Conservation (phyloP, 2,797 vertebrate genomes). For the Pitangus sulphuratus region DNA sequence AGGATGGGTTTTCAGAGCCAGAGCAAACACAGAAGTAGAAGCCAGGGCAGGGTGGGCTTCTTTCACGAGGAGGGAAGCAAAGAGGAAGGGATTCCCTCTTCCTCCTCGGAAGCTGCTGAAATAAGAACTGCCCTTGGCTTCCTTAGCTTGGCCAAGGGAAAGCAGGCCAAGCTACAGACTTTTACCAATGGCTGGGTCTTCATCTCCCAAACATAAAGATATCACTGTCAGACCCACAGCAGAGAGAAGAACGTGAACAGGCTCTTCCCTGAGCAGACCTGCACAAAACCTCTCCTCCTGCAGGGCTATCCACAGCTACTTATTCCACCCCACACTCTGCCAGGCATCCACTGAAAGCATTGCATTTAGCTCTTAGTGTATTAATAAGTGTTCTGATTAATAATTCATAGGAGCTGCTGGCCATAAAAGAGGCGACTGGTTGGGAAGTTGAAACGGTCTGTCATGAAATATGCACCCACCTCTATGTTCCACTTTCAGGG, state of each 20-base stretch:
- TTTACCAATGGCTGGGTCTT: neutral
- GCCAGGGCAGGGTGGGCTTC: neutral
- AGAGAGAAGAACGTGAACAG: neutral
- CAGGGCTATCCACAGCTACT: neutral
- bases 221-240: neutral
- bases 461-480: slow-evolving; percentile 40
- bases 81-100: neutral
- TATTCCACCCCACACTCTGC: neutral
- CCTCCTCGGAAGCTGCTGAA: neutral
- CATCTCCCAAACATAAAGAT: neutral
- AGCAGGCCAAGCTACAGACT: neutral
- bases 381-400: slow-evolving; percentile 56
- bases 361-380: slow-evolving; percentile 59
- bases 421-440: slow-evolving; percentile 10
- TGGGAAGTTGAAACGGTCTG: slow-evolving; percentile 33
- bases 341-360: slow-evolving; percentile 32
- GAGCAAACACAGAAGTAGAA: neutral
- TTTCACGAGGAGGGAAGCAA: neutral
- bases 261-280: neutral
- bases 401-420: slow-evolving; percentile 62
- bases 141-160: neutral
- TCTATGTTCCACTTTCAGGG: slow-evolving; percentile 10
- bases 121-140: neutral
- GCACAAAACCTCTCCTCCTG: neutral
- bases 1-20: neutral